These are phyloP conservation scores for Melanotaenia boesemani DNA, from an alignment of 2,797 vertebrate genomes.

Conservation along the genomic window DNA sequence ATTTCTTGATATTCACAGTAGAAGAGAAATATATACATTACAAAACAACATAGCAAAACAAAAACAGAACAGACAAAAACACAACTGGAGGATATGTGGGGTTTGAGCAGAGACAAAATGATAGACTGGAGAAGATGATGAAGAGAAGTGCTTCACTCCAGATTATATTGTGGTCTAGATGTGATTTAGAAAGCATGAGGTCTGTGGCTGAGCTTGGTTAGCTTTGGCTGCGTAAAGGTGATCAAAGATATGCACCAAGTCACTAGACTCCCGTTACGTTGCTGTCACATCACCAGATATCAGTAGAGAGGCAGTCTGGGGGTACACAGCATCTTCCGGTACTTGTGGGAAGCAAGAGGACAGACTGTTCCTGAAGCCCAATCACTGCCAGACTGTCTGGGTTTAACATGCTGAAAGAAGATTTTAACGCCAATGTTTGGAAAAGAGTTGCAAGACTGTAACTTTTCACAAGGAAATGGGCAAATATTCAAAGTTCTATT, in stretches of 20 bases:
- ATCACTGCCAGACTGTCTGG: neutral
- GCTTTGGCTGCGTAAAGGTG: constrained; percentile 39
- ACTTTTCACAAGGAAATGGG: constrained; percentile 1
- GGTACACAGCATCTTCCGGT: constrained; percentile 28
- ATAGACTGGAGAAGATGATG: constrained; percentile 30
- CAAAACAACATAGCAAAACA: constrained; percentile 13
- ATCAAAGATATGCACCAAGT: constrained; percentile 46
- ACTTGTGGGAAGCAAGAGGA: constrained; percentile 4
- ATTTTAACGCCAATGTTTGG: neutral
- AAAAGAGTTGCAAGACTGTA: neutral
- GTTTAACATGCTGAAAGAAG: neutral
- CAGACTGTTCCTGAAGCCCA: constrained; percentile 4
- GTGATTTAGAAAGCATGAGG: constrained; percentile 33
- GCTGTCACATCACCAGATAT: constrained; percentile 40
- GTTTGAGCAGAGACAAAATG: constrained; percentile 25
- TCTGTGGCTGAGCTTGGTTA: constrained; percentile 20
- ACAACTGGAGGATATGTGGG: constrained; percentile 61
- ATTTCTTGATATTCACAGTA: constrained; percentile 84
- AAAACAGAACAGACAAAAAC: constrained; percentile 56
- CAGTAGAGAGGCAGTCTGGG: constrained; percentile 28
- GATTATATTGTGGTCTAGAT: constrained; percentile 29
- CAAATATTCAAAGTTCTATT: neutral
- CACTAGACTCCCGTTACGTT: constrained; percentile 20
- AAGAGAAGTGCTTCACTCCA: constrained; percentile 34
- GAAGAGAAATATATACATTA: constrained; percentile 69